Evolutionary conservation across 2,888 invertebrate genomes (phyloP).

Genomic region (Melieria omissa): DNA sequence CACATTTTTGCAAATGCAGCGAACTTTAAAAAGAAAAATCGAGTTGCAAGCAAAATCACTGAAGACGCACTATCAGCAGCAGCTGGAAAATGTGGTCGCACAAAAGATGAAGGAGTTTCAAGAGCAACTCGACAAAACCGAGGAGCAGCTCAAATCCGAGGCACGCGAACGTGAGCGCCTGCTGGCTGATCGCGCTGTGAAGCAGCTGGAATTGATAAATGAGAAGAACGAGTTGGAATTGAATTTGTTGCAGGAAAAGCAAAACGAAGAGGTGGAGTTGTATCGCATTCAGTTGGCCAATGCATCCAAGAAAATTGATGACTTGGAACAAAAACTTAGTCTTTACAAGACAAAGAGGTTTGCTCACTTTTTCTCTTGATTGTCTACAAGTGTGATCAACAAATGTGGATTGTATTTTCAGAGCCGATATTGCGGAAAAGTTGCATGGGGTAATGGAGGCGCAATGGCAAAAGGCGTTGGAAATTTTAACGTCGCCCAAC

Average conservation of each 20-base stretch:
- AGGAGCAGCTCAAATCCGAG: slow-evolving; percentile 74
- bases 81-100: slow-evolving; percentile 81
- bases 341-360: slow-evolving; percentile 62
- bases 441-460: slow-evolving; percentile 82
- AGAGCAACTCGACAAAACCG: slow-evolving; percentile 77
- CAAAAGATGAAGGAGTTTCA: slow-evolving; percentile 83
- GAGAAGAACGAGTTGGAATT: slow-evolving; percentile 80
- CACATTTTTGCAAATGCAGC: slow-evolving; percentile 58
- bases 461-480: slow-evolving; percentile 82
- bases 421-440: slow-evolving; percentile 78
- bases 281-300: slow-evolving; percentile 78
- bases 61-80: slow-evolving; percentile 81
- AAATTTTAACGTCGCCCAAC: slow-evolving; percentile 72
- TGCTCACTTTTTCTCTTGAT: background rate
- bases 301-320: slow-evolving; percentile 74
- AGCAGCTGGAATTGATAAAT: slow-evolving; percentile 77
- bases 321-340: slow-evolving; percentile 72
- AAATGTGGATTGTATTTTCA: slow-evolving; percentile 55
- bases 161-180: slow-evolving; percentile 74
- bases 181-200: slow-evolving; percentile 77
- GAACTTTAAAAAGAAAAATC: slow-evolving; percentile 69
- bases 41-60: slow-evolving; percentile 76
- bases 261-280: slow-evolving; percentile 80
- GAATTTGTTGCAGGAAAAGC: slow-evolving; percentile 81
- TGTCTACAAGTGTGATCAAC: background rate